Evolutionary conservation across 1,140 invertebrate species (phyloP), one percentile per base, ranked within the genome.

Genomic region (Akabosia matsudoensis): DNA sequence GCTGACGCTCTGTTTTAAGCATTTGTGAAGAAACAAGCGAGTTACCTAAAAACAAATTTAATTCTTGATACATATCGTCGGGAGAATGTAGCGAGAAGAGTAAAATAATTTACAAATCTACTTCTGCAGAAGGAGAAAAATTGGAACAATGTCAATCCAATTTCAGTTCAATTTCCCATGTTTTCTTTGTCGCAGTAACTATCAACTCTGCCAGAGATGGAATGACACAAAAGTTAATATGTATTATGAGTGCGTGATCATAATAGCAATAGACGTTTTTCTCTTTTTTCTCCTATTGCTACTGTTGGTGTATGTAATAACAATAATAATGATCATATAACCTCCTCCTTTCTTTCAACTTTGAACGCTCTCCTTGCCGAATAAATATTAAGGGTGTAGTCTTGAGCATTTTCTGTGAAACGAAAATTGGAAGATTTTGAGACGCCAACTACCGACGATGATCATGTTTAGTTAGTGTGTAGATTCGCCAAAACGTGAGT

Each of bases 161-260:
- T 56, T 56, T 56, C 54, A 56, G 13, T 56, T 56, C 54, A 56
- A 56, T 56, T 56, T 56, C 24, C 54, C 37, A 45, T 45, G 37
- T 45, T 45, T 45, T 45, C 37, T 45, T 45, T 45, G 7, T 45
- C 54, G 10, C 54, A 24, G 54, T 22, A 24, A 18, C 37, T 45
- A n/a, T 56, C 54, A 24, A 16, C 13, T 56, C n/a, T 45, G 37
- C 37, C 37, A 56, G 54, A 16, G 54, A 56, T 56, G 54, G 54
- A 56, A 56, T 56, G 54, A 56, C 54, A 56, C 7, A 18, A 56
- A 22, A 56, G 54, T 56, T 56, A 56, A 56, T 56, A 56, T n/a
- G n/a, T n/a, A n/a, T n/a, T n/a, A n/a, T 56, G 54, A 56, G 22
- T 56, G 14, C 54, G 54, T 56, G 54, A 56, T 56, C 54, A 56